These are phyloP conservation scores for Hycleus phaleratus DNA, from an alignment of 1,140 invertebrate genomes.

Conservation along the genomic window DNA sequence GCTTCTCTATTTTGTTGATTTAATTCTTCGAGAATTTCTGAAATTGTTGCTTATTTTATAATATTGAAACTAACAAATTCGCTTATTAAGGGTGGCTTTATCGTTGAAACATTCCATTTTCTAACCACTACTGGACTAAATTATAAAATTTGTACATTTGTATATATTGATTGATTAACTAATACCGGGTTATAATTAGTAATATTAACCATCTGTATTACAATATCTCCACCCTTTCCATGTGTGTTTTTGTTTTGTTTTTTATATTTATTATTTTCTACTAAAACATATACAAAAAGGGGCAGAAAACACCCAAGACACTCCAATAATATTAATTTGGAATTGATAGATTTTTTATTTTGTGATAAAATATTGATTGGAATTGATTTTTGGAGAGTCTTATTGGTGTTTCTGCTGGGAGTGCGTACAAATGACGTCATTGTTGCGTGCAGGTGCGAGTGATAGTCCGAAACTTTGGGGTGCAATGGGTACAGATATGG, in stretches of 20 bases:
- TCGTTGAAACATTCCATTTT: no score
- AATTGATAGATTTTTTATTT: neutral
- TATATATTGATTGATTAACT: no score
- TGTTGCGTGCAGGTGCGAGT: conserved; percentile 43
- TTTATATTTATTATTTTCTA: conserved; percentile 6
- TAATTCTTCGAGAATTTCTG: no score
- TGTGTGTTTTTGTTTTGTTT: conserved; percentile 9
- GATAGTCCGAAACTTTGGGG: conserved; percentile 46
- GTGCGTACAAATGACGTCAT: conserved; percentile 40
- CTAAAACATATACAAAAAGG: conserved; percentile 21
- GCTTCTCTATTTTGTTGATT: no score
- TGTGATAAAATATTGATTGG: neutral
- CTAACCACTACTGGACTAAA: no score
- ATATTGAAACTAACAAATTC: no score
- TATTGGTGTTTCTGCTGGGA: conserved; percentile 34
- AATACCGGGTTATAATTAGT: neutral
- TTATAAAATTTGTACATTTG: no score
- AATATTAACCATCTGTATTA: neutral
- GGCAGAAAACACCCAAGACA: conserved; percentile 15
- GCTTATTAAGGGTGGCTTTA: no score
- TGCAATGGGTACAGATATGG: conserved; percentile 43
- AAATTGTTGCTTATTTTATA: no score
- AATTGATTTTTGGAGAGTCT: conserved; percentile 11
- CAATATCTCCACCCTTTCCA: neutral
- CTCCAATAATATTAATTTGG: neutral